Base-by-base conservation (phyloP, 2,888 invertebrate species). In the Automeris io region DNA sequence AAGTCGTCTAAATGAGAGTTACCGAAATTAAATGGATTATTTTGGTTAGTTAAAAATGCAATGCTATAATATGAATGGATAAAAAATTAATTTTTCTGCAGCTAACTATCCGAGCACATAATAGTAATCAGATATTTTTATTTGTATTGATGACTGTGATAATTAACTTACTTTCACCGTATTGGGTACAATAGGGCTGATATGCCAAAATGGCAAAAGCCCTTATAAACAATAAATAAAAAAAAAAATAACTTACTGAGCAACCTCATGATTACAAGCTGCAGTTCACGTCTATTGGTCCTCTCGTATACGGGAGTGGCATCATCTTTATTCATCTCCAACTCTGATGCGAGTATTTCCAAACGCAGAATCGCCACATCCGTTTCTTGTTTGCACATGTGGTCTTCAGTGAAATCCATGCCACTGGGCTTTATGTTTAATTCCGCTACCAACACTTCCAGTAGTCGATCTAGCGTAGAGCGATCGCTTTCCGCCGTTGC, bases 291-390 rank as follows among this genome's bases (percentile, higher is more conserved):
- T 45, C 91, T 89, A 42, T 93, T 90, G 18, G 90, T 93, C 35
- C 96, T 89, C 35, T 89, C 87, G 49, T 89, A 86, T 43, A 89
- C 85, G 0, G 89, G 89, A 50, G 74, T 69, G 51, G 45, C 66
- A 51, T 57, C 79, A 51, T 61, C 79, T 40, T 46, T 77, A 82
- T 88, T 88, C 75, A 92, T 90, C 50, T 92, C 90, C 43, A 95
- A 67, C 65, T 93, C 92, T 0, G 90, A 89, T 2, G 96, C 91
- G 8, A 97, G 80, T 18, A 92, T 87, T 23, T 90, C 88, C 3
- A 97, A 87, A 29, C 97, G 88, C 88, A 96, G 92, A 39, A 96
- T 90, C 8, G 97, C 92, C n/a, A 97, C 82, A 62, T 96, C 95
- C 35, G 97, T 91, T 78, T 97, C 97, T 45, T 93, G 89, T 44